phyloP scores from a whole-genome alignment of 2,888 invertebrate species.

The Trypoxylon attenuatum region DNA sequence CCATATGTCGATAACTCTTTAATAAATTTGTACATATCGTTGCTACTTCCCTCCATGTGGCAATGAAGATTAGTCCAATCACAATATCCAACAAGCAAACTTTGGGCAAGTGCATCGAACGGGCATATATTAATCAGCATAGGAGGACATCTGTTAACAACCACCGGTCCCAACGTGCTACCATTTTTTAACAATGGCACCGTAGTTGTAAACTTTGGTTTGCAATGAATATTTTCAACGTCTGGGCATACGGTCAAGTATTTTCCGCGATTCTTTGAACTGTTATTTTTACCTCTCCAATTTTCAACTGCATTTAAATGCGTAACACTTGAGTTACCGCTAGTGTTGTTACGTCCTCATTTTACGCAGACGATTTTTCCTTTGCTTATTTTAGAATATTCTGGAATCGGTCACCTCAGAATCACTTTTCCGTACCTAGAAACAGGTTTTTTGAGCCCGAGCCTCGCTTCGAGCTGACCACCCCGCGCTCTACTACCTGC shows the following conservation, averaged over 20 bases:
- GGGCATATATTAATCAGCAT: neutral
- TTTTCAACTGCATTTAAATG: slow-evolving; percentile 20
- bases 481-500: no score
- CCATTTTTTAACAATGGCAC: neutral
- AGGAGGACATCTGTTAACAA: neutral
- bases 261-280: neutral
- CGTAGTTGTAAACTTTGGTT: no score
- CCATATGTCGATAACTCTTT: neutral
- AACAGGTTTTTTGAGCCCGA: no score
- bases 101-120: neutral
- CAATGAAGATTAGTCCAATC: neutral
- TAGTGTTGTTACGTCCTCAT: no score
- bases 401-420: no score
- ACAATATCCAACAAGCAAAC: neutral
- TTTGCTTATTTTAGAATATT: no score
- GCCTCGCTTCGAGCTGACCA: no score
- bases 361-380: no score
- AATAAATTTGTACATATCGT: neutral
- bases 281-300: slow-evolving; percentile 10
- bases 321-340: no score
- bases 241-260: neutral
- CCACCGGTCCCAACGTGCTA: neutral
- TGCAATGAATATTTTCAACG: no score
- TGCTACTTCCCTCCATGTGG: neutral
- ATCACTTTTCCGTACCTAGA: no score